These are phyloP conservation scores for Galaxea fascicularis DNA, from an alignment of 92 coral and sea anemone species.

Conservation along the genomic window DNA sequence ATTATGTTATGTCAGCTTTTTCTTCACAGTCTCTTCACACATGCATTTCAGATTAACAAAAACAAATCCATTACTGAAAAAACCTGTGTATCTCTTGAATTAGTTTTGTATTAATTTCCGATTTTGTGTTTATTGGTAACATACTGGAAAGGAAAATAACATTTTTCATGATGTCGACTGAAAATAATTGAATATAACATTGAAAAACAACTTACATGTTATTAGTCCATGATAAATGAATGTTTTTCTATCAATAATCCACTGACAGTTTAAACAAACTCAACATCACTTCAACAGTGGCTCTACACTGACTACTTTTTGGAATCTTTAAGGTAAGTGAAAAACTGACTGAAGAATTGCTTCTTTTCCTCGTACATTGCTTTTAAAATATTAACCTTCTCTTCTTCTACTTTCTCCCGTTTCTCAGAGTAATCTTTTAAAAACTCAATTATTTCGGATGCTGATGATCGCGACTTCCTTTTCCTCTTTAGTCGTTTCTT, in stretches of 20 bases:
- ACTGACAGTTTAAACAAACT: neutral
- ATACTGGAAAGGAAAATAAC: conserved; percentile 5
- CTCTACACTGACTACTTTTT: conserved; percentile 6
- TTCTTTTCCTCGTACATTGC: conserved; percentile 42
- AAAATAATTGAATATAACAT: conserved; percentile 1
- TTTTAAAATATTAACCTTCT: conserved; percentile 25
- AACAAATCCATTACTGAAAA: neutral
- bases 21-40: neutral
- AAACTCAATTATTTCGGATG: conserved; percentile 32
- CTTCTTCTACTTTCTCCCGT: conserved; percentile 31
- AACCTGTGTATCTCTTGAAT: neutral
- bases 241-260: conserved; percentile 10
- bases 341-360: conserved; percentile 26
- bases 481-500: conserved; percentile 6
- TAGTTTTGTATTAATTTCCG: neutral
- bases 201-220: conserved; percentile 7
- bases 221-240: neutral
- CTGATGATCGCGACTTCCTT: conserved; percentile 15
- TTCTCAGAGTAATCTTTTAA: conserved; percentile 29
- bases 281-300: neutral
- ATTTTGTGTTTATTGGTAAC: conserved; percentile 1
- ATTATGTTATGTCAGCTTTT: neutral
- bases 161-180: neutral
- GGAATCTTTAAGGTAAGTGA: conserved; percentile 11
- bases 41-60: neutral